Evolutionary conservation across 2,888 invertebrate genomes (phyloP).

Genomic region (Rhorus exstirpatorius): DNA sequence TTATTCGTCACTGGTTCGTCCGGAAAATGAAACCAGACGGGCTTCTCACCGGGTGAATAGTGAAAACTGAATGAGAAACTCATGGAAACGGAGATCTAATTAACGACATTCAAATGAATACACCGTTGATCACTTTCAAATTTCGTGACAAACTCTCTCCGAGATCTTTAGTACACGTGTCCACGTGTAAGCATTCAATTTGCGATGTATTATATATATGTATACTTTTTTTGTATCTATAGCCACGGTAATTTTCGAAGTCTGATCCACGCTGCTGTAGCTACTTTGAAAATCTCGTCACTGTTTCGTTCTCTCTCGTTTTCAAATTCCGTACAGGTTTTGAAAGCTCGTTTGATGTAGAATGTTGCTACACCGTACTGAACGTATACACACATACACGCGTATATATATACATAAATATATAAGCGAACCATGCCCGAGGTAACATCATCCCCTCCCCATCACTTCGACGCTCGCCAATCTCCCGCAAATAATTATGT

Average conservation of each 20-base stretch:
- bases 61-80: constrained; percentile 23
- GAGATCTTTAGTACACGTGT: constrained; percentile 65
- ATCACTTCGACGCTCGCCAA: constrained; percentile 76
- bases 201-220: not conserved
- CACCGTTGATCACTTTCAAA: constrained; percentile 80
- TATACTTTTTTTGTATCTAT: not conserved
- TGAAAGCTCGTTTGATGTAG: constrained; percentile 43
- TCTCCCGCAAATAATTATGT: constrained; percentile 85
- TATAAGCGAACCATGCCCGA: constrained; percentile 48
- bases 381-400: not conserved
- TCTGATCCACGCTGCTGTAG: not conserved
- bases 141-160: constrained; percentile 79
- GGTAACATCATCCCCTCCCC: constrained; percentile 64
- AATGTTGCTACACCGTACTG: constrained; percentile 18
- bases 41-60: not conserved
- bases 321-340: constrained; percentile 26
- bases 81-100: constrained; percentile 72
- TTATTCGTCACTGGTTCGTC: constrained; percentile 18
- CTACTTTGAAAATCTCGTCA: not conserved
- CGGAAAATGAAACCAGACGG: constrained; percentile 9
- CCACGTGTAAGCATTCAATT: not conserved
- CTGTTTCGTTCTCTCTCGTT: not conserved
- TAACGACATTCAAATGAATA: constrained; percentile 79
- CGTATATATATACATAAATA: not conserved
- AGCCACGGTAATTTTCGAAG: not conserved